Evolutionary conservation across 2,113 vertebrate genomes (phyloP).

Genomic region (Pteruthius melanotis): DNA sequence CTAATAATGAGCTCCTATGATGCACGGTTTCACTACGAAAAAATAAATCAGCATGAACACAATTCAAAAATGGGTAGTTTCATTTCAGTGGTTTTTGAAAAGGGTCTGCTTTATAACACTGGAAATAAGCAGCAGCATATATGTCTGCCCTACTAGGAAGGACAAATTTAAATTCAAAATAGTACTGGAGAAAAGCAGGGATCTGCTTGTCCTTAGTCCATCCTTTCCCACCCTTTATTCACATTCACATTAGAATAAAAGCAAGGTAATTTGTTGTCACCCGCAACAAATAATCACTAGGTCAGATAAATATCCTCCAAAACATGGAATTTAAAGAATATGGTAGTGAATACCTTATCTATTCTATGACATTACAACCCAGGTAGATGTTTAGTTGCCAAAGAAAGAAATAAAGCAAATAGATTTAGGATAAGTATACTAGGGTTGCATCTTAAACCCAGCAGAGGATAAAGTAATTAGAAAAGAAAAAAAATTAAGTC

Average conservation of each 20-base stretch:
- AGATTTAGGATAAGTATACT: neutral
- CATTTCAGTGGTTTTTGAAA: neutral
- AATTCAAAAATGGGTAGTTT: neutral
- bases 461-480: neutral
- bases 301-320: neutral
- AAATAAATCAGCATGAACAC: neutral
- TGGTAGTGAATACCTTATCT: neutral
- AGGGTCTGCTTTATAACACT: neutral
- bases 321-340: neutral
- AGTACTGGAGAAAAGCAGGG: neutral
- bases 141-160: neutral
- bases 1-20: neutral
- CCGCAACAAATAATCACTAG: neutral
- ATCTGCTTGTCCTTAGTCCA: neutral
- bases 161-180: neutral
- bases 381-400: neutral
- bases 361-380: neutral
- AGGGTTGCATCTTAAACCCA: neutral
- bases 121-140: neutral
- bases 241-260: neutral
- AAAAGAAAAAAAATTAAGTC: neutral
- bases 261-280: neutral
- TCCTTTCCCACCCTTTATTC: neutral
- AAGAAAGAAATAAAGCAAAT: neutral
- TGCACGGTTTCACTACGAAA: neutral